Percentiles rank a stretch among this genome's conserved stretches.
These are phyloP conservation scores for Bufotes viridis DNA, from an alignment of 2,797 vertebrate species.

Conservation along the genomic window DNA sequence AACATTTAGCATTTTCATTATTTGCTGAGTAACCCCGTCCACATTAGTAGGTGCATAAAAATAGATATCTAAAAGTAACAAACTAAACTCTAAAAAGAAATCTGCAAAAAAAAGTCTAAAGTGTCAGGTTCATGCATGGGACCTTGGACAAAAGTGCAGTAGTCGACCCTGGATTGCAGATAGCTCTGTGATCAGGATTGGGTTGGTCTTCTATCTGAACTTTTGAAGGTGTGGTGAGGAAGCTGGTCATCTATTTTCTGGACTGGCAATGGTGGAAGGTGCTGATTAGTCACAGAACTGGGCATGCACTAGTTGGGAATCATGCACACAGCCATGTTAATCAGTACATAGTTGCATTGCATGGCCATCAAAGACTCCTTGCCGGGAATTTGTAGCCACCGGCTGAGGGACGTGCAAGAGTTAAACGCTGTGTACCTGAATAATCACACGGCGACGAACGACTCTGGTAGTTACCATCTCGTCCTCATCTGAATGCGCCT, in stretches of 20 bases:
- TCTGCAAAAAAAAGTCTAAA: constrained; percentile 49
- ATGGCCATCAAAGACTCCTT: constrained; percentile 43
- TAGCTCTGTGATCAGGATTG: constrained; percentile 31
- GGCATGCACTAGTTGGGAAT: constrained; percentile 63
- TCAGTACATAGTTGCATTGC: not conserved
- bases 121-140: constrained; percentile 67
- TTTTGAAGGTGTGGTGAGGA: constrained; percentile 48
- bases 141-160: constrained; percentile 53
- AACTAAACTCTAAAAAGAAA: constrained; percentile 45
- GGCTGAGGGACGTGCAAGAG: constrained; percentile 64
- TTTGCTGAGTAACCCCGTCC: not conserved
- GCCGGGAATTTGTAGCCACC: constrained; percentile 26
- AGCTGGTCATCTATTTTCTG: constrained; percentile 14
- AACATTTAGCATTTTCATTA: not conserved
- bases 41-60: constrained; percentile 60
- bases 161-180: not conserved
- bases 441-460: constrained; percentile 92
- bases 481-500: constrained; percentile 92
- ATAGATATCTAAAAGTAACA: constrained; percentile 11
- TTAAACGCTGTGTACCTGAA: constrained; percentile 85
- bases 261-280: constrained; percentile 9
- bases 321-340: constrained; percentile 53
- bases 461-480: constrained; percentile 95
- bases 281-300: constrained; percentile 10
- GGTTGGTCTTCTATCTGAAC: constrained; percentile 45